Evolutionary conservation across 1,140 invertebrate species (phyloP).

Genomic region (Colletes gigas): DNA sequence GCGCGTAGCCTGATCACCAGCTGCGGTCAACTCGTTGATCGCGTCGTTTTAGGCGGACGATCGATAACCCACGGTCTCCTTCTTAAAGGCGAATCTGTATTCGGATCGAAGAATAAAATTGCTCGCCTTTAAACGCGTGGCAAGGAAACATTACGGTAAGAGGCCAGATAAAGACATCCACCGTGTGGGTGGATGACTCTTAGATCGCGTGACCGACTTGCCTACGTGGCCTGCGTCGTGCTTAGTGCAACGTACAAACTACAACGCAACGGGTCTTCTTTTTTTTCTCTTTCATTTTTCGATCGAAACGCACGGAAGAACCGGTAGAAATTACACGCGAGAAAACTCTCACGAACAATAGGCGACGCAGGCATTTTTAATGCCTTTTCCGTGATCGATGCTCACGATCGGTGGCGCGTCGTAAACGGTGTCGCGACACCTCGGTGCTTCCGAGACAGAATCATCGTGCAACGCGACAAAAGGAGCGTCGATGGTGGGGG

Average conservation of each 20-base stretch:
- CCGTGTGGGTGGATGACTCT: constrained; percentile 11
- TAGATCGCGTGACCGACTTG: constrained; percentile 49
- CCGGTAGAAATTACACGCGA: not conserved
- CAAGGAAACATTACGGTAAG: constrained; percentile 53
- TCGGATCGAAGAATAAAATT: constrained; percentile 52
- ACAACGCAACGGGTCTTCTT: constrained; percentile 18
- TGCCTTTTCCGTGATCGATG: constrained; percentile 42
- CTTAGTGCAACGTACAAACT: not conserved
- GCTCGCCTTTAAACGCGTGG: constrained; percentile 40
- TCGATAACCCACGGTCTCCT: constrained; percentile 50
- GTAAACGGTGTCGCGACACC: constrained; percentile 6
- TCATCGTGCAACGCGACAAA: not conserved
- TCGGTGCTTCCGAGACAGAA: constrained; percentile 17
- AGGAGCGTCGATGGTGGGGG: not conserved
- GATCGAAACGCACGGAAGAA: not conserved
- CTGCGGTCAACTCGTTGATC: constrained; percentile 53
- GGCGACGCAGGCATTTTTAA: constrained; percentile 18
- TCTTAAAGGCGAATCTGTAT: constrained; percentile 15
- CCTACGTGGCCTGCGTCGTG: not conserved
- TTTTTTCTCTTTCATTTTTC: not conserved
- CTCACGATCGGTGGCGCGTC: not conserved
- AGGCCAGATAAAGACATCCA: constrained; percentile 62
- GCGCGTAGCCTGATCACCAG: constrained; percentile 6
- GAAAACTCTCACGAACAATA: not conserved
- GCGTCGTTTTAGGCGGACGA: constrained; percentile 34